Evolutionary conservation across 2,888 invertebrate species (phyloP), one percentile per base, ranked within the genome.

Genomic region (Cremastinae sp.): DNA sequence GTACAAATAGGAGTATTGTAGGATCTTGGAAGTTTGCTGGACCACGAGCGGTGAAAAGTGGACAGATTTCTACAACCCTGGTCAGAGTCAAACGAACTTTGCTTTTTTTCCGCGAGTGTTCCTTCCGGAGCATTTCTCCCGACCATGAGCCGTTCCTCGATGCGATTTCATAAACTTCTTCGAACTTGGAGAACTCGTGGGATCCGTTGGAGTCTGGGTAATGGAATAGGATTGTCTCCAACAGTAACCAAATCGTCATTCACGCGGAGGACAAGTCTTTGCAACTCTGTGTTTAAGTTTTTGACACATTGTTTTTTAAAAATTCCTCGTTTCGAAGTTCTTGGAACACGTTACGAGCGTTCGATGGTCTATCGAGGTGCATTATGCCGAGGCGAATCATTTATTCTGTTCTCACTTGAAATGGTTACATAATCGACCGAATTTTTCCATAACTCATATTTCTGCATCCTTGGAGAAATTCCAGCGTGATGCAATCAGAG

Each of bases 161-260:
- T 37, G 56, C 51, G 62, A 75, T 75, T 72, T 53, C 58, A 68
- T 72, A 75, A 75, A 75, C 68, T 75, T 75, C 37, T 37, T 66
- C 43, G 53, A 75, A 75, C 75, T 72, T 56, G 68, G 51, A 45
- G 37, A 28, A 39, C 51, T 47, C 66, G 49, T 49, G 56, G 49
- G 43, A 72, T 68, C 39, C 43, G 41, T 43, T 53, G 28, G 66
- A 22, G 43, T 47, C 28, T 59, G 8, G 35, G 51, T 64, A 45
- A 62, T 75, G 45, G 61, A 12, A 41, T 39, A 12, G 41, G 55
- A 20, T n/a, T 71, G 68, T 75, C 61, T 58, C 37, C 61, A 37
- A 39, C 51, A 74, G 16, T 68, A 45, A 41, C 12, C 43, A 28
- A 51, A 20, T 62, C 49, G 56, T 73, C 65, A 58, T 71, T 61